A percentile compares a stretch with the other conserved stretches of the same genome.
Evolutionary conservation across 2,888 invertebrate genomes (phyloP).

Genomic region (Selenia dentaria): DNA sequence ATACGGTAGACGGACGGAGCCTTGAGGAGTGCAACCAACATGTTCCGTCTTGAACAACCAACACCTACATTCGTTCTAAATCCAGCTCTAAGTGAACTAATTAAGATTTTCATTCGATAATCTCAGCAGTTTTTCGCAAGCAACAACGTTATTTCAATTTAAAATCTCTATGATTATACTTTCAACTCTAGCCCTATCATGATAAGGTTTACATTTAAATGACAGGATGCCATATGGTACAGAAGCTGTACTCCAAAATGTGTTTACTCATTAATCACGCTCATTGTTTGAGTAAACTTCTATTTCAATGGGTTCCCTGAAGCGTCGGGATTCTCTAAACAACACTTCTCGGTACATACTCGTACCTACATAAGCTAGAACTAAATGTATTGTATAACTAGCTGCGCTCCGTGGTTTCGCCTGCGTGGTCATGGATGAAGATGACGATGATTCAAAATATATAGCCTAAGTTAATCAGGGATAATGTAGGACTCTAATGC

Average conservation of each 20-base stretch:
- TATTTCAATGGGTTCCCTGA: constrained; percentile 78
- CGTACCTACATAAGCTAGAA: constrained; percentile 59
- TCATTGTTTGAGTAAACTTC: constrained; percentile 79
- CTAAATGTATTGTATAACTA: too few relatives aligned
- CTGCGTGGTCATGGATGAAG: too few relatives aligned
- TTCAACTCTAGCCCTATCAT: too few relatives aligned
- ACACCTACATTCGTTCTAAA: constrained; percentile 31
- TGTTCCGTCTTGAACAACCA: constrained; percentile 62
- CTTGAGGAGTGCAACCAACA: constrained; percentile 74
- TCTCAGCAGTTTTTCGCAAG: not conserved
- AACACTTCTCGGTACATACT: constrained; percentile 63
- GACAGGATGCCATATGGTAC: constrained; percentile 44
- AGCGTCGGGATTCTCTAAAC: constrained; percentile 63
- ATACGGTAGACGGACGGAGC: constrained; percentile 56
- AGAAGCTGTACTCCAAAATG: constrained; percentile 56
- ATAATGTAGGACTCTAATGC: too few relatives aligned
- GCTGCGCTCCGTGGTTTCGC: too few relatives aligned
- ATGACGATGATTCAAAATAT: too few relatives aligned
- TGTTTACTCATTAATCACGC: constrained; percentile 82
- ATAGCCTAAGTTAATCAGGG: too few relatives aligned
- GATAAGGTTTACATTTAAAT: constrained; percentile 46
- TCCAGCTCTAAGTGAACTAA: constrained; percentile 33
- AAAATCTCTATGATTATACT: constrained; percentile 9
- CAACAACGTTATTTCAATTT: not conserved
- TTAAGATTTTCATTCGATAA: constrained; percentile 12